Percentiles rank a stretch among this genome's conserved stretches.
Conservation (phyloP, 2,113 vertebrate species). For the Coreoperca whiteheadi region DNA sequence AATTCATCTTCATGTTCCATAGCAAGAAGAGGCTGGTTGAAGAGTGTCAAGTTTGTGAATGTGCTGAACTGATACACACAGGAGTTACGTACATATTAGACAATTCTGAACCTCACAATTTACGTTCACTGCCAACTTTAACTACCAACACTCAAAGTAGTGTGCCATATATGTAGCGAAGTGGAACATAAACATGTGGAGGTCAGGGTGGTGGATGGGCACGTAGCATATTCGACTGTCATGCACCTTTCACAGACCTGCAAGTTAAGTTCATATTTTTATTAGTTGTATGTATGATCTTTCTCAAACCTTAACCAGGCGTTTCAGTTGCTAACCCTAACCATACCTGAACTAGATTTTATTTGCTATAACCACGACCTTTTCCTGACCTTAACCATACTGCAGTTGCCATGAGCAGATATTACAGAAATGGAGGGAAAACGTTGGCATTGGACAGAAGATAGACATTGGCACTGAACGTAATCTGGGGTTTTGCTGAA, state of each 20-base stretch:
- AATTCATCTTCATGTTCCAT: not conserved
- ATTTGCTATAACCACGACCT: too few species aligned
- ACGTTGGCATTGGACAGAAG: too few species aligned
- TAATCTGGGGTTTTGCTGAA: too few species aligned
- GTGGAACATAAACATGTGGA: not conserved
- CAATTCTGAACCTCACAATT: not conserved
- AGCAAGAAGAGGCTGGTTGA: not conserved
- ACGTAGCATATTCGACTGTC: not conserved
- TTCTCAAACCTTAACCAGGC: too few species aligned
- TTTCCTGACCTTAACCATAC: too few species aligned
- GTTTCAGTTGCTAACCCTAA: too few species aligned
- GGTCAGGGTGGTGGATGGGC: not conserved
- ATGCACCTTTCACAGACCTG: too few species aligned
- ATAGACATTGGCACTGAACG: too few species aligned
- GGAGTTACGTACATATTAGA: not conserved
- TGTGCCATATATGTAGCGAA: not conserved
- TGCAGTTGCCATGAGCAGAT: too few species aligned
- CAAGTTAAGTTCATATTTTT: not conserved
- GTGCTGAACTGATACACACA: not conserved
- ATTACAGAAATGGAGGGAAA: too few species aligned
- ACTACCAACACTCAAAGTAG: not conserved
- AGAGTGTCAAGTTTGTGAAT: not conserved
- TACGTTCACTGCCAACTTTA: not conserved
- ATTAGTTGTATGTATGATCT: too few species aligned
- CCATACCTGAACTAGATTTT: too few species aligned